Evolutionary conservation across 2,113 vertebrate genomes (phyloP).

Genomic region (Podarcis muralis): DNA sequence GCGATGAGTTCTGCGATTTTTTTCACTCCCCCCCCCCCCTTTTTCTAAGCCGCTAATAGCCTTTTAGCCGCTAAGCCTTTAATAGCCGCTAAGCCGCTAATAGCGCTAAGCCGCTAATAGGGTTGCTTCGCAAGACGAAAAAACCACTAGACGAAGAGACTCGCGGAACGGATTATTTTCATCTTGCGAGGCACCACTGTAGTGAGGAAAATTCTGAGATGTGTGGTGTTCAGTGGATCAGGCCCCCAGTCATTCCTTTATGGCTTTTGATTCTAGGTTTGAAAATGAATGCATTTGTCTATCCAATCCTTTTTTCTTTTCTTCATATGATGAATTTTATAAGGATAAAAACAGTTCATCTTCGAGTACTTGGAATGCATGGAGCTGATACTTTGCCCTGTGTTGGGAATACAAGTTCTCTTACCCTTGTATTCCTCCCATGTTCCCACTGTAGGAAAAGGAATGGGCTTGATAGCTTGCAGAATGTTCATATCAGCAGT

Average conservation of each 20-base stretch:
- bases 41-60: too few species aligned
- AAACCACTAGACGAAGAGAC: too few species aligned
- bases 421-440: not conserved
- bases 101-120: too few species aligned
- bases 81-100: too few species aligned
- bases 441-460: not conserved
- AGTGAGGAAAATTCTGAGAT: not conserved
- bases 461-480: not conserved
- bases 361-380: not conserved
- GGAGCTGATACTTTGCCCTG: not conserved
- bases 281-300: not conserved
- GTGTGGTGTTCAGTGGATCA: not conserved
- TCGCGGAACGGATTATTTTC: too few species aligned
- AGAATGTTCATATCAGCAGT: not conserved
- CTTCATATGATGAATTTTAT: not conserved
- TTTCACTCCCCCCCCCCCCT: too few species aligned
- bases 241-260: fast-evolving
- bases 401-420: not conserved
- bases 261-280: constrained; percentile 9
- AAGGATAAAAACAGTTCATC: not conserved
- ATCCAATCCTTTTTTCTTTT: not conserved
- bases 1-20: too few species aligned
- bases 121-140: too few species aligned
- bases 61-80: too few species aligned
- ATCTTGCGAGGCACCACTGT: too few species aligned